Conservation (phyloP, 1,140 invertebrate genomes). For the Macrosteles quadrilineatus region DNA sequence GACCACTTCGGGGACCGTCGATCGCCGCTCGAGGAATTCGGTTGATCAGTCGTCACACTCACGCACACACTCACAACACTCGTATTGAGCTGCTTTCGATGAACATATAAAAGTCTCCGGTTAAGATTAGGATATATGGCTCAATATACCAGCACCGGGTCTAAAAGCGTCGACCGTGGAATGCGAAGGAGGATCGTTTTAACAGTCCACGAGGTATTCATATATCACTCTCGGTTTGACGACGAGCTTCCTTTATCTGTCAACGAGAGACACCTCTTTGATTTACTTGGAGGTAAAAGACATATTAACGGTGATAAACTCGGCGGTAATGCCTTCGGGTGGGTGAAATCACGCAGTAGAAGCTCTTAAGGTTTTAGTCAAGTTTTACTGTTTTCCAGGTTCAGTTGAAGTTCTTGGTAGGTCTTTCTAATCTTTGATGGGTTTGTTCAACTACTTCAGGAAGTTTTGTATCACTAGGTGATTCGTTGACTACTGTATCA, state of each 20-base stretch:
- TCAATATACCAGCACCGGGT: not conserved
- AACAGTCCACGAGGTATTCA: not conserved
- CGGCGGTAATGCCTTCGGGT: not conserved
- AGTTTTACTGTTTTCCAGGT: no score
- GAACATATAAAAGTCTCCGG: not conserved
- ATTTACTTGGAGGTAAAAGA: not conserved
- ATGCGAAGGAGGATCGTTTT: not conserved
- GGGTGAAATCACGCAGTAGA: not conserved
- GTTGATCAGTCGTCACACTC: no score
- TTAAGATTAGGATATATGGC: constrained; percentile 7
- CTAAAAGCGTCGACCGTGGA: constrained; percentile 2
- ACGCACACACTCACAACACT: no score
- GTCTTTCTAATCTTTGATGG: no score
- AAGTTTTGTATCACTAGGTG: no score
- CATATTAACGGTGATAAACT: not conserved
- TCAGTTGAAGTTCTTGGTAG: no score
- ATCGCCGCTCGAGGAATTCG: no score
- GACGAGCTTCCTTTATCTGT: constrained; percentile 2
- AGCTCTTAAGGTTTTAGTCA: no score
- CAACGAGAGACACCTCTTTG: not conserved
- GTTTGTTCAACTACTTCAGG: no score
- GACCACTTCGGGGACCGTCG: no score
- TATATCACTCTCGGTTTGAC: not conserved
- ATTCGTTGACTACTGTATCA: no score
- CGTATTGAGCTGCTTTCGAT: constrained; percentile 1